Base-by-base conservation (phyloP, 2,888 invertebrate genomes). In the Myopa testacea region DNA sequence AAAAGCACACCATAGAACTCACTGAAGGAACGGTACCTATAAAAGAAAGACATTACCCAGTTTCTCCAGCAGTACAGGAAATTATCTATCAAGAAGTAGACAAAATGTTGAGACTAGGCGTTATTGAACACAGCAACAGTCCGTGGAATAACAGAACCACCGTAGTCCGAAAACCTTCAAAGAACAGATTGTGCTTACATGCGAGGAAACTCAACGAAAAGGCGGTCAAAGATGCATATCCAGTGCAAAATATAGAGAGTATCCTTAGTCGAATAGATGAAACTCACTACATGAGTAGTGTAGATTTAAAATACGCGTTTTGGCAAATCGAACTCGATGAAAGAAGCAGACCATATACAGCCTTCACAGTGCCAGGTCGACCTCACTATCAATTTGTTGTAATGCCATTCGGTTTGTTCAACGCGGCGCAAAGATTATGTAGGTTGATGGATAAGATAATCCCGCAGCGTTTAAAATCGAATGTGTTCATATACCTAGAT, bases 401-500 rank as follows among this genome's bases (percentile, higher is more conserved):
- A 4, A 60, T 72, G 72, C 72, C 72, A 16, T 72, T 72, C 58
- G 72, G 72, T n/a, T 16, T 60, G 16, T 72, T 60, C 45, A 72
- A 72, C n/a, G 72, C 72, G n/a, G 40, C 60, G 5, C 38, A 58
- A 38, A 72, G 58, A 12, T 19, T 72, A n/a, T 72, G 37, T 45
- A 14, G 72, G 6, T 40, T 72, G 10, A 72, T 72, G 72, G 72
- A 72, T 40, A 38, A 72, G 58, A 19, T 72, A 16, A 40, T 72
- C 19, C 72, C 19, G 4, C 34, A 4, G 4, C 7, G 26, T 3
- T n/a, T 62, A 6, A 62, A n/a, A n/a, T 10, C 7, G 7, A 62
- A 62, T 34, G 62, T 62, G 4, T 62, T 62, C 10, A 34, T 62
- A 34, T 62, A 62, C 26, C 62, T 62, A 6, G 62, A 62, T 62